These are phyloP conservation scores for Neotoxoptera formosana DNA, from an alignment of 1,140 invertebrate species.

Conservation along the genomic window DNA sequence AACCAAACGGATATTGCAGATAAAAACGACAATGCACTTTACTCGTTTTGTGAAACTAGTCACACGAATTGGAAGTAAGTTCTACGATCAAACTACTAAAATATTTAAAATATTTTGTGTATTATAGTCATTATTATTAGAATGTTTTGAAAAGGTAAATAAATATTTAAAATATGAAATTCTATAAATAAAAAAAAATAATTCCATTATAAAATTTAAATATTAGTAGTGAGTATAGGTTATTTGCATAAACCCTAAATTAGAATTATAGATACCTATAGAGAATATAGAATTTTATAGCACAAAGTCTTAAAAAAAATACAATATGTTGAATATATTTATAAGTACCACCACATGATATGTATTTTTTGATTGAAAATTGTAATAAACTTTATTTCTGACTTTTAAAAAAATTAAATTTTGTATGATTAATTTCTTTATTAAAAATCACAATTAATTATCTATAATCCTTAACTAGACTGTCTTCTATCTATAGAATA, in stretches of 20 bases:
- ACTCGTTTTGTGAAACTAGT: slow-evolving; percentile 44
- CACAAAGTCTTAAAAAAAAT: not conserved
- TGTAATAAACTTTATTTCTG: not conserved
- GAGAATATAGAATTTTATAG: not conserved
- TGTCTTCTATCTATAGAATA: not conserved
- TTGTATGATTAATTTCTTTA: not conserved
- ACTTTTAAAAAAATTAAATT: not conserved
- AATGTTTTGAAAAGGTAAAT: not conserved
- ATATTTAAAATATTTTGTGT: not conserved
- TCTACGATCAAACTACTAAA: not conserved
- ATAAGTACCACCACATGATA: not conserved
- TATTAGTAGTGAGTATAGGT: not conserved
- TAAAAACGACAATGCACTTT: slow-evolving; percentile 21
- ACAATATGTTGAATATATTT: not conserved
- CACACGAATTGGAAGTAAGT: slow-evolving; percentile 47
- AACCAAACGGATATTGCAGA: not conserved
- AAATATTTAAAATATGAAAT: not conserved
- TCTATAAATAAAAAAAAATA: too few relatives aligned
- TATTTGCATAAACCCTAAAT: not conserved
- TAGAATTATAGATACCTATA: not conserved
- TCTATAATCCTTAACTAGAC: not conserved
- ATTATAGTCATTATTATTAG: not conserved
- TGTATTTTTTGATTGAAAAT: not conserved
- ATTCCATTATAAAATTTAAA: not conserved
- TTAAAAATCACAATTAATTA: not conserved